A percentile compares a stretch with the other conserved stretches of the same genome.
Evolutionary conservation across 2,113 vertebrate species (phyloP).

Genomic region (Phyllostomus hastatus): DNA sequence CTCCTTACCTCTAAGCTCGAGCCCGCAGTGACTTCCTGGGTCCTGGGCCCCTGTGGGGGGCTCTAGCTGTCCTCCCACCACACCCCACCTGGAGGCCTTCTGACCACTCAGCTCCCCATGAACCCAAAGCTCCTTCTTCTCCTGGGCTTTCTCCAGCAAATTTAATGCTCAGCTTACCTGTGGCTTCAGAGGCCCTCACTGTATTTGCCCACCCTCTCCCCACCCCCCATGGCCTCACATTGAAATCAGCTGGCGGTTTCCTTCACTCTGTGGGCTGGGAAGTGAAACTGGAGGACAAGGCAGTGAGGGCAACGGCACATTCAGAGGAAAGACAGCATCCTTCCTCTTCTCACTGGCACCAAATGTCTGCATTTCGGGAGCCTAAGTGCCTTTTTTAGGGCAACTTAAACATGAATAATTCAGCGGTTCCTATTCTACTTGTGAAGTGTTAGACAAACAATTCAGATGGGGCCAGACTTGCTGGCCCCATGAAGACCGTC

Average conservation of each 20-base stretch:
- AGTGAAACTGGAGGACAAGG: background rate
- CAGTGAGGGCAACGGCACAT: background rate
- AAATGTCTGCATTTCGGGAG: slow-evolving; percentile 46
- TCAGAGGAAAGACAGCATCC: background rate
- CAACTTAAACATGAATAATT: slow-evolving; percentile 70
- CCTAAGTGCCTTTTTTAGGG: slow-evolving; percentile 68
- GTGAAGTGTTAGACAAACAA: slow-evolving; percentile 75
- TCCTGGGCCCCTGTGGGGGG: background rate
- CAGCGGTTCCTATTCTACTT: slow-evolving; percentile 65
- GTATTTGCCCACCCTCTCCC: background rate
- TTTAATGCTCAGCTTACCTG: background rate
- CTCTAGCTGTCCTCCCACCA: background rate
- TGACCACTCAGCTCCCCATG: background rate
- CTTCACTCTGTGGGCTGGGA: background rate
- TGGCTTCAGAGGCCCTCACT: background rate
- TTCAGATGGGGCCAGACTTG: slow-evolving; percentile 72
- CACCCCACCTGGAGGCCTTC: background rate
- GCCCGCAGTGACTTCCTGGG: background rate
- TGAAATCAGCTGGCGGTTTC: background rate
- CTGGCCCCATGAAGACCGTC: slow-evolving; percentile 63
- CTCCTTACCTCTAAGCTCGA: background rate
- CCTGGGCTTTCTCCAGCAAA: background rate
- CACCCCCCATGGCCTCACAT: background rate
- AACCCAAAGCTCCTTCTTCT: background rate
- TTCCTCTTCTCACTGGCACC: slow-evolving; percentile 58